A percentile compares a stretch with the other conserved stretches of the same genome.
phyloP scores from a whole-genome alignment of 1,140 invertebrate species.

The Megalonaias nervosa region DNA sequence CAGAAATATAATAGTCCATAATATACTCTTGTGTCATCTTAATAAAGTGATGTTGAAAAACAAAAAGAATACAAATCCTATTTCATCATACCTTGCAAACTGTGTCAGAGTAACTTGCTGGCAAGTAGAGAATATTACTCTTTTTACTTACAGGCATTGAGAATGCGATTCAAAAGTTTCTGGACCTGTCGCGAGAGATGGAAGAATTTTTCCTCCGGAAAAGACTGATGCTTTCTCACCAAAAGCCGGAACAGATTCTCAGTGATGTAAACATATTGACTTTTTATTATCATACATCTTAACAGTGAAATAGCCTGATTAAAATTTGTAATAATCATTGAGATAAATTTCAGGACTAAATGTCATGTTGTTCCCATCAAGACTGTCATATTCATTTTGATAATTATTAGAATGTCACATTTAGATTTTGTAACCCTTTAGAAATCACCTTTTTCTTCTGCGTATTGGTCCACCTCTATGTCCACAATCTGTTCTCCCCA shows the following conservation, averaged over 20 bases:
- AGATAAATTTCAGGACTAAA: too few species aligned
- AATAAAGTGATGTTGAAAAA: neutral
- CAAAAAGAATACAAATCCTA: neutral
- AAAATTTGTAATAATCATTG: too few species aligned
- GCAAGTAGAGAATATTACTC: neutral
- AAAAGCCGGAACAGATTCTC: constrained; percentile 92
- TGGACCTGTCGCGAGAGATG: constrained; percentile 92
- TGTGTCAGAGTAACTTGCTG: neutral
- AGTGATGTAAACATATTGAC: constrained; percentile 80
- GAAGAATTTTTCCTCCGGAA: constrained; percentile 96
- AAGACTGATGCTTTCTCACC: constrained; percentile 87
- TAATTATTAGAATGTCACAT: too few species aligned
- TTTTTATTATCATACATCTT: too few species aligned
- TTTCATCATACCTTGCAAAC: neutral
- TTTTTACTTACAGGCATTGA: constrained; percentile 81
- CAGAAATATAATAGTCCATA: neutral
- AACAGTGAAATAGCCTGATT: too few species aligned
- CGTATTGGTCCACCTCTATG: too few species aligned
- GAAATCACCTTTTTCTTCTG: too few species aligned
- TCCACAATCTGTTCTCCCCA: too few species aligned
- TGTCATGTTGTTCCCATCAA: too few species aligned
- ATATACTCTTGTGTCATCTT: neutral
- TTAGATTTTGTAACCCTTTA: too few species aligned
- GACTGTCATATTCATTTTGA: too few species aligned
- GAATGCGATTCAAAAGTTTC: constrained; percentile 85